Percentiles rank a stretch among this genome's conserved stretches.
phyloP scores from a whole-genome alignment of 2,797 vertebrate species.

The Sibirionetta formosa region DNA sequence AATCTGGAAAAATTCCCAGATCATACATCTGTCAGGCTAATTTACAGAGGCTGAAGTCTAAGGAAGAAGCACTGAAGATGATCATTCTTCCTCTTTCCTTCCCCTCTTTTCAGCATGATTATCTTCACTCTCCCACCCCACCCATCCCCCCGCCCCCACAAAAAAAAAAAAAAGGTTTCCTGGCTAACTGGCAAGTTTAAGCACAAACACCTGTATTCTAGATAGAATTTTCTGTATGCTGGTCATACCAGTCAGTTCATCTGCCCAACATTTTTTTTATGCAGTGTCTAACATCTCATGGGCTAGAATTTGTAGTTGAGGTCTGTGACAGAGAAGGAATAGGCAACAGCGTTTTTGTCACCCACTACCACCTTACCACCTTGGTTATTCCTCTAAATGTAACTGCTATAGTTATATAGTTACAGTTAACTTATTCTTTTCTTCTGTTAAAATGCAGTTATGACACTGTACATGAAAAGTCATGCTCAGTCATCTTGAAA shows the following conservation, averaged over 20 bases:
- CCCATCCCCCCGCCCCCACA: too few relatives aligned
- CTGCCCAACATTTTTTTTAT: not conserved
- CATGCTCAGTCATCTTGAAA: not conserved
- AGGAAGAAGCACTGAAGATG: slow-evolving; percentile 20
- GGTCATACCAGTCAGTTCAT: not conserved
- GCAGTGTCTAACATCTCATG: not conserved
- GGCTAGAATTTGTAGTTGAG: not conserved
- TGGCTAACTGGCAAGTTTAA: slow-evolving; percentile 35
- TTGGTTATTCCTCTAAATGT: not conserved
- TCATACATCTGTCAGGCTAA: slow-evolving; percentile 77
- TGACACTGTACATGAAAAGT: not conserved
- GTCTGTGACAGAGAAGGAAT: not conserved
- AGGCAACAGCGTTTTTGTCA: not conserved
- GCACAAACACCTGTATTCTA: not conserved
- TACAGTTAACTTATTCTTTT: not conserved
- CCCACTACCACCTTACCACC: not conserved
- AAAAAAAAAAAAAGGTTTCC: not conserved
- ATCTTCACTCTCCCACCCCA: not conserved
- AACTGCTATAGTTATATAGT: not conserved
- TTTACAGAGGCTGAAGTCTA: slow-evolving; percentile 69
- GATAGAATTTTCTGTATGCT: not conserved
- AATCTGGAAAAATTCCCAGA: slow-evolving; percentile 76
- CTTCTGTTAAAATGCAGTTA: not conserved
- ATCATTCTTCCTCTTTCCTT: slow-evolving; percentile 21
- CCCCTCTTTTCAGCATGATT: not conserved